Evolutionary conservation across 1,140 invertebrate genomes (phyloP), one percentile per base, ranked within the genome.

Genomic region (silkworm (Bombyx mori)): DNA sequence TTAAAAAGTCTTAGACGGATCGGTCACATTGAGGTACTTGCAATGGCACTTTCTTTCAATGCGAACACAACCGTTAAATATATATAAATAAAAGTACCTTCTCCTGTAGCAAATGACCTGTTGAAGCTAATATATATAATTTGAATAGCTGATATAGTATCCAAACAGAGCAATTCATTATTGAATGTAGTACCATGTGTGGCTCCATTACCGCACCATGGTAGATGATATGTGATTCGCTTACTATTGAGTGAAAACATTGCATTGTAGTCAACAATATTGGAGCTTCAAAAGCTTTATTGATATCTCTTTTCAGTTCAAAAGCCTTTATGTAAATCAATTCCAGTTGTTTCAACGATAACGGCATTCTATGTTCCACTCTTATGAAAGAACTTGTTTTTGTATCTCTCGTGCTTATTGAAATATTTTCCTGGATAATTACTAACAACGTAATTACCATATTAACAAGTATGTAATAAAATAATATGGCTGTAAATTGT

Each of bases 141-240:
- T 85, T 85, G 2, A 78, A 44, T n/a, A 82, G 26, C 48, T 85
- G 82, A 70, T 75, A 83, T 9, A 65, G 8, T 6, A 81, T 75
- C 82, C 82, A 86, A 44, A 76, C 49, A 10, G 71, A 72, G 54
- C 75, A 76, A 56, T 78, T 77, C 6, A 77, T n/a, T 3, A 77
- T 56, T 42, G 72, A 67, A 43, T 81, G 74, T n/a, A 62, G 59
- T 0, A 63, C 60, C 0, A 76, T 60, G 3, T 42, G 57, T 18
- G 57, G 55, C 8, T 70, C 57, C 1, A 73, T 48, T 0, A 76
- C 48, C 6, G 77, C 3, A 1, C 74, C 74, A 12, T 82, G 75
- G 57, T 79, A 83, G 46, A 83, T 71, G 12, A 75, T 79, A 52
- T 81, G 68, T 5, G 73, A 54, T 46, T 86, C 73, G 48, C 79